These are phyloP conservation scores for Phaethon lepturus DNA, from an alignment of 2,113 vertebrate species.

Conservation along the genomic window DNA sequence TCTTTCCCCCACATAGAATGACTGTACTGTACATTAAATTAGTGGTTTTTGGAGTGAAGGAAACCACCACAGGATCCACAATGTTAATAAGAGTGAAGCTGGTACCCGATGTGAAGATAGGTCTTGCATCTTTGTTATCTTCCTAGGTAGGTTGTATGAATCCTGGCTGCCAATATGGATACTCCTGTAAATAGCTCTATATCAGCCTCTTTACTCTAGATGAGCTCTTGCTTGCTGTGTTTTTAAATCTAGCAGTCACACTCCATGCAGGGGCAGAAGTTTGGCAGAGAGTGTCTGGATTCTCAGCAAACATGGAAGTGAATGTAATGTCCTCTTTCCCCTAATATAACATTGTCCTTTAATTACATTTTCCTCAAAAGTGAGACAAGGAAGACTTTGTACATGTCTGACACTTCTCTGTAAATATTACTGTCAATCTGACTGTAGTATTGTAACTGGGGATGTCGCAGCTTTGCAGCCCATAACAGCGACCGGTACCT, in stretches of 20 bases:
- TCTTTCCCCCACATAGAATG: conserved; percentile 76
- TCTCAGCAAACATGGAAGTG: not conserved
- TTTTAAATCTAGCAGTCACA: not conserved
- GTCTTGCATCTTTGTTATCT: conserved; percentile 36
- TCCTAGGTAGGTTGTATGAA: not conserved
- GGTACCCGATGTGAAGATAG: not conserved
- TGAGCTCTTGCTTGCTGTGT: not conserved
- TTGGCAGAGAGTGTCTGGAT: not conserved
- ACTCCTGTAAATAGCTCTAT: not conserved
- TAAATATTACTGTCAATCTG: not conserved
- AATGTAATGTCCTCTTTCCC: not conserved
- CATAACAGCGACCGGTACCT: not conserved
- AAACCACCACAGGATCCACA: conserved; percentile 67
- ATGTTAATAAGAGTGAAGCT: conserved; percentile 23
- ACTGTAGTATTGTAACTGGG: not conserved
- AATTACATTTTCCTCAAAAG: not conserved
- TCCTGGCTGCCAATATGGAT: not conserved
- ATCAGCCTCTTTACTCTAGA: not conserved
- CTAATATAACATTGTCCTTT: not conserved
- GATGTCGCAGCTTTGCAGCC: not conserved
- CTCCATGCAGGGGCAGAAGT: not conserved
- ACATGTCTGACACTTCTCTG: not conserved
- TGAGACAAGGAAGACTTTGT: not conserved
- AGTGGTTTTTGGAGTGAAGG: conserved; percentile 73
- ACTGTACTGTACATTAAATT: conserved; percentile 79